Evolutionary conservation across 2,888 invertebrate genomes (phyloP).

Genomic region (Archips xylosteana): DNA sequence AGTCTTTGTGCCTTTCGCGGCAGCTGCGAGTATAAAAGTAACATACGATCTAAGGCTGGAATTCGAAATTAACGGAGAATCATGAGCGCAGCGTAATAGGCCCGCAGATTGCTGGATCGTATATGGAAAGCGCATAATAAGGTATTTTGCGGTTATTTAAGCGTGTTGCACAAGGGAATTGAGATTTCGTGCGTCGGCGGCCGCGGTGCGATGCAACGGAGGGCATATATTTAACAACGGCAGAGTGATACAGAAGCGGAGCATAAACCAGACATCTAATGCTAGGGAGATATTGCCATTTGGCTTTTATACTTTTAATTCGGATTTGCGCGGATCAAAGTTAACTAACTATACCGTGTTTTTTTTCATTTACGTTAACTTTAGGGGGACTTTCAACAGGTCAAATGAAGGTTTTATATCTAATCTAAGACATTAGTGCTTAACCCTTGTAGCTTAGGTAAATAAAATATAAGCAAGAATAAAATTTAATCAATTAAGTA

Average conservation of each 20-base stretch:
- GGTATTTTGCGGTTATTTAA: slow-evolving; percentile 85
- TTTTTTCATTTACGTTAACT: too few relatives aligned
- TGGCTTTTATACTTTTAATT: too few relatives aligned
- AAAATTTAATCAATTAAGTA: too few relatives aligned
- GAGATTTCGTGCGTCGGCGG: slow-evolving; percentile 81
- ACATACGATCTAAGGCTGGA: slow-evolving; percentile 69
- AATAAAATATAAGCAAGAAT: too few relatives aligned
- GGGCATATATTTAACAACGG: slow-evolving; percentile 51
- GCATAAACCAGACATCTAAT: neutral
- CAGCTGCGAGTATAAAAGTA: slow-evolving; percentile 80
- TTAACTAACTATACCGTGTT: too few relatives aligned
- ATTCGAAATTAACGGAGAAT: slow-evolving; percentile 79
- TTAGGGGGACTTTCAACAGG: too few relatives aligned
- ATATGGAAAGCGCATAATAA: slow-evolving; percentile 84
- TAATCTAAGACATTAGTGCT: too few relatives aligned
- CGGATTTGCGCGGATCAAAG: too few relatives aligned
- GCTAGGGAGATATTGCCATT: too few relatives aligned
- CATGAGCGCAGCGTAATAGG: slow-evolving; percentile 76
- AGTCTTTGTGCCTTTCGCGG: slow-evolving; percentile 69
- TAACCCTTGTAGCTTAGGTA: too few relatives aligned
- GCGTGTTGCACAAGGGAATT: slow-evolving; percentile 80
- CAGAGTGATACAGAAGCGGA: neutral
- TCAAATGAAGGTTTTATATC: too few relatives aligned
- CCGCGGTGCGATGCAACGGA: slow-evolving; percentile 56
- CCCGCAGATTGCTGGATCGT: slow-evolving; percentile 78